A percentile compares a stretch with the other conserved stretches of the same genome.
Conservation (phyloP, 2,888 invertebrate genomes). For the Cerceris rybyensis region DNA sequence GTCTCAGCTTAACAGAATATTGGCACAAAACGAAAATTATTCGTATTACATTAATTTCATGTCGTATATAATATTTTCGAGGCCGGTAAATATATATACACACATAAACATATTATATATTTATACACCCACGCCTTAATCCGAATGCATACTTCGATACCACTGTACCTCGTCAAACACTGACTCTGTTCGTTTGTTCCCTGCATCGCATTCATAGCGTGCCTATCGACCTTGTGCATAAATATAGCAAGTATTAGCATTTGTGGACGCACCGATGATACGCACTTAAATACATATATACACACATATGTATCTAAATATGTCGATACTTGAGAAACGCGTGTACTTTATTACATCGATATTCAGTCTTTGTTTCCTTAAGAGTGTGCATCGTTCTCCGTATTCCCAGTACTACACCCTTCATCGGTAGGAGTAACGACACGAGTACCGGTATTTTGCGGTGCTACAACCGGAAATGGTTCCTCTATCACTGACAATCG, state of each 20-base stretch:
- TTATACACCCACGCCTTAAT: slow-evolving; percentile 27
- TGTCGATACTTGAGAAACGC: slow-evolving; percentile 45
- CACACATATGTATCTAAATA: slow-evolving; percentile 53
- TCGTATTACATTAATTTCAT: slow-evolving; percentile 21
- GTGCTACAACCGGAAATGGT: slow-evolving; percentile 66
- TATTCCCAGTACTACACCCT: slow-evolving; percentile 50
- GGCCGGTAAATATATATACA: slow-evolving; percentile 38
- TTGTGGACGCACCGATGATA: slow-evolving; percentile 27
- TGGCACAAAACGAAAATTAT: slow-evolving; percentile 48
- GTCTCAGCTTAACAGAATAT: slow-evolving; percentile 31
- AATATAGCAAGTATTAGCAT: slow-evolving; percentile 32
- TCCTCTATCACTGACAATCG: slow-evolving; percentile 77
- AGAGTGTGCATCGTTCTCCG: slow-evolving; percentile 65
- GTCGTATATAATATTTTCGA: slow-evolving; percentile 41
- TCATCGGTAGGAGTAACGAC: slow-evolving; percentile 59
- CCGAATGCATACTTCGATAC: slow-evolving; percentile 26
- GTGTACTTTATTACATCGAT: slow-evolving; percentile 44
- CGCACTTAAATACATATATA: slow-evolving; percentile 52
- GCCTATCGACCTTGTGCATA: slow-evolving; percentile 40
- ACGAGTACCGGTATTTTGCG: slow-evolving; percentile 54
- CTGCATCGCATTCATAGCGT: slow-evolving; percentile 35
- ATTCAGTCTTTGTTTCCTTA: slow-evolving; percentile 67
- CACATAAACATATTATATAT: slow-evolving; percentile 33
- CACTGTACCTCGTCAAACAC: slow-evolving; percentile 25
- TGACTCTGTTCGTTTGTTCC: slow-evolving; percentile 30